Conservation (phyloP, 2,113 vertebrate genomes). For the Aepyceros melampus region DNA sequence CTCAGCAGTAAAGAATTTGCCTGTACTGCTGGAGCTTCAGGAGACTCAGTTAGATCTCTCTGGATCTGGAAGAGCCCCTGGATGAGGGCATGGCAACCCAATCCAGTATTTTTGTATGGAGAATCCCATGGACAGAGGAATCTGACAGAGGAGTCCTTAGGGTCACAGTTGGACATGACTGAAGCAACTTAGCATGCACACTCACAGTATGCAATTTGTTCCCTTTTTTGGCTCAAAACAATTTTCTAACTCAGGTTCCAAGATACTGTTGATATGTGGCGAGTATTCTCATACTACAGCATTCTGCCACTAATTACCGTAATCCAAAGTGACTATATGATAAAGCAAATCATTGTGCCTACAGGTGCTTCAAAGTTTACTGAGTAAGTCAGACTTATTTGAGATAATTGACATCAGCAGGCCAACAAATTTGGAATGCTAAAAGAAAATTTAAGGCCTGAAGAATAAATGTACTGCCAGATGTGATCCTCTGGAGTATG, state of each 20-base stretch:
- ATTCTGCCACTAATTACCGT: background rate
- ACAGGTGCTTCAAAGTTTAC: background rate
- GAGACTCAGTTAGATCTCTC: background rate
- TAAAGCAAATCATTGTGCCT: background rate
- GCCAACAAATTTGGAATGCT: background rate
- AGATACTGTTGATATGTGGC: background rate
- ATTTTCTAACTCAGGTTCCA: background rate
- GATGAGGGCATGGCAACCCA: background rate
- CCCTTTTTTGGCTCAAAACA: background rate
- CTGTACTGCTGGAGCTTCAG: background rate
- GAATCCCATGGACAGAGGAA: background rate
- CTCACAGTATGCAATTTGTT: background rate
- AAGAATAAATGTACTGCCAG: background rate
- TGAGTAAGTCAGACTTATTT: conserved; percentile 10
- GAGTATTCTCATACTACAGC: background rate
- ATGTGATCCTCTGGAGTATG: background rate
- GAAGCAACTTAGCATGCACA: background rate
- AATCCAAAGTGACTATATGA: background rate
- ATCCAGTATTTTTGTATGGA: background rate
- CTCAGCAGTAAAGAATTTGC: background rate
- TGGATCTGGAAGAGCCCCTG: background rate
- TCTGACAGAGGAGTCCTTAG: background rate
- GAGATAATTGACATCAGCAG: background rate
- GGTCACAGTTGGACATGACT: background rate
- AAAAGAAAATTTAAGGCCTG: conserved; percentile 5